Conservation (phyloP, 2,797 vertebrate species). For the Nannoperca australis region DNA sequence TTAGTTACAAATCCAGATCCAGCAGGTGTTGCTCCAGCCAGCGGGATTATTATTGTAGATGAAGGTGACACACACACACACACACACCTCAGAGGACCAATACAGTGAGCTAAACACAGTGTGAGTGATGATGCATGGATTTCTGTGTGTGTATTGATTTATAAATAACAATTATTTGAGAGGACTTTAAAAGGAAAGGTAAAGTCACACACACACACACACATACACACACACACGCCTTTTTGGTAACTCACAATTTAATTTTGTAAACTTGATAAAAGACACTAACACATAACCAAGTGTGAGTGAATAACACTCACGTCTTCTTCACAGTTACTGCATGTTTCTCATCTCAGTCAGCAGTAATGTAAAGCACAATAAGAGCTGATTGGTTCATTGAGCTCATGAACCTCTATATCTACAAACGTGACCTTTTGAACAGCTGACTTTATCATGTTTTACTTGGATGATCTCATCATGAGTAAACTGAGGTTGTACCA, state of each 20-base stretch:
- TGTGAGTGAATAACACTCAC: not conserved
- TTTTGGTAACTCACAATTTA: not conserved
- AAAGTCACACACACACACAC: not conserved
- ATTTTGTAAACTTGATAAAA: not conserved
- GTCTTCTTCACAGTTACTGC: not conserved
- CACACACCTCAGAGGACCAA: not conserved
- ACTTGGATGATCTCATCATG: not conserved
- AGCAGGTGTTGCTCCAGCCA: slow-evolving; percentile 31
- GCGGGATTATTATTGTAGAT: slow-evolving; percentile 21
- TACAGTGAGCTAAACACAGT: not conserved
- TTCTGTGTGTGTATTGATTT: not conserved
- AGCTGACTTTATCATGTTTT: not conserved
- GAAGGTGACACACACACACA: not conserved
- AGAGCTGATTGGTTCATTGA: not conserved
- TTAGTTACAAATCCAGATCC: slow-evolving; percentile 60
- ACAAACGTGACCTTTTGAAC: not conserved
- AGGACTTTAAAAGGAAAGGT: not conserved
- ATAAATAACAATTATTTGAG: not conserved
- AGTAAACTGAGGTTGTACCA: not conserved
- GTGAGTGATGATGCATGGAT: not conserved
- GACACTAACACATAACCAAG: not conserved
- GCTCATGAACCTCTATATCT: not conserved
- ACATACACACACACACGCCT: not conserved
- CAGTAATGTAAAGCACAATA: not conserved
- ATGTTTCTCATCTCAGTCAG: not conserved